These are phyloP conservation scores for Arge pagana DNA, from an alignment of 2,888 invertebrate species.

Conservation along the genomic window DNA sequence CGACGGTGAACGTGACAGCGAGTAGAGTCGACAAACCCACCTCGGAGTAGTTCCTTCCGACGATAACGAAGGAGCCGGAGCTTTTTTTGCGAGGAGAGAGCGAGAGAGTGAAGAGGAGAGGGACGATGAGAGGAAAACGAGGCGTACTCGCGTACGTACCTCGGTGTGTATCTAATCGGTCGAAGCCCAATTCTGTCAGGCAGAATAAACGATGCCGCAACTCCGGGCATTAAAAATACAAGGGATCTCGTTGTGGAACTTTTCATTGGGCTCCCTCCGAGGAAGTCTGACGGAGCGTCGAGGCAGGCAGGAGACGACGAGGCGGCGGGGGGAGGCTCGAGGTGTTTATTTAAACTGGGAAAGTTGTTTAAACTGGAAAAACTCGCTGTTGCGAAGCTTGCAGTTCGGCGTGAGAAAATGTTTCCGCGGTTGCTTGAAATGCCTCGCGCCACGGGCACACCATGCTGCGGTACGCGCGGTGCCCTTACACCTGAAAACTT, in stretches of 20 bases:
- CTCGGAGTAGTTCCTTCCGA: too few species aligned
- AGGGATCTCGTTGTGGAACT: slow-evolving; percentile 11
- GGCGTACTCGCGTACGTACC: neutral
- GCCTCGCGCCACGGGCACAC: too few species aligned
- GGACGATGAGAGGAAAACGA: slow-evolving; percentile 23
- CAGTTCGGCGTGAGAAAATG: too few species aligned
- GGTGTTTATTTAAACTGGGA: slow-evolving; percentile 15
- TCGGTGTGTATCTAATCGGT: neutral
- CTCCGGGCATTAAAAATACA: slow-evolving; percentile 2
- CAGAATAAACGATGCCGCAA: neutral
- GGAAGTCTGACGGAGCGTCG: too few species aligned
- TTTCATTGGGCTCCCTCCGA: neutral
- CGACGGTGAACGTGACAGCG: neutral
- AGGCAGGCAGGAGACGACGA: neutral
- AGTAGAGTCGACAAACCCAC: too few species aligned
- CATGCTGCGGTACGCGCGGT: too few species aligned
- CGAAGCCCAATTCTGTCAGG: neutral
- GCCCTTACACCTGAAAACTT: too few species aligned
- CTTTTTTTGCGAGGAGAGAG: slow-evolving; percentile 30
- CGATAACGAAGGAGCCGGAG: too few species aligned
- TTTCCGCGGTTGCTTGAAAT: too few species aligned
- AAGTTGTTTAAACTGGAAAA: slow-evolving; percentile 9
- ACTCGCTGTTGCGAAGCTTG: neutral
- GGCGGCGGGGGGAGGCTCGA: slow-evolving; percentile 5
- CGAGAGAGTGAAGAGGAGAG: slow-evolving; percentile 26